phyloP scores from a whole-genome alignment of 2,888 invertebrate species.

The Euzophera pinguis region DNA sequence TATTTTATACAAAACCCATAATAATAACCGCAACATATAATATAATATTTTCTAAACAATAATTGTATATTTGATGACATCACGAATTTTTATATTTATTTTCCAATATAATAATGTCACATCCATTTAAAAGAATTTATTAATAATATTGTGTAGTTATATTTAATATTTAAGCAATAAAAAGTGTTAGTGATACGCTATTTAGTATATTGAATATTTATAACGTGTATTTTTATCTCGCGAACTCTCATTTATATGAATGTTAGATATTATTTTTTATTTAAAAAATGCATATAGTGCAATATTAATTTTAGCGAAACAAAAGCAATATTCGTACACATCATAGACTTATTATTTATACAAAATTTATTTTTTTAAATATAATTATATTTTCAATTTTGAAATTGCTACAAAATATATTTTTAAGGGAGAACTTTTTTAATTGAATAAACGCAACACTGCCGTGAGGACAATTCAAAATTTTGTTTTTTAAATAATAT shows the following conservation, averaged over 20 bases:
- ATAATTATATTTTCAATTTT: slow-evolving; percentile 4
- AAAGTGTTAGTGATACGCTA: slow-evolving; percentile 65
- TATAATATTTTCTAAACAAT: slow-evolving; percentile 24
- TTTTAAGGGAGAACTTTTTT: not conserved
- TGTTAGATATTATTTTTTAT: slow-evolving; percentile 16
- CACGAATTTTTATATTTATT: slow-evolving; percentile 5
- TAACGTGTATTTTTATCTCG: slow-evolving; percentile 25
- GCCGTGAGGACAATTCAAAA: slow-evolving; percentile 19
- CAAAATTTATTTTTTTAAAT: slow-evolving; percentile 1
- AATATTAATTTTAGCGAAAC: slow-evolving; percentile 64
- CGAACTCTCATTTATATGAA: slow-evolving; percentile 18
- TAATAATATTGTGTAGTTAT: slow-evolving; percentile 51
- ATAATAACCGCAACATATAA: slow-evolving; percentile 5
- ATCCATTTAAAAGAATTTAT: slow-evolving; percentile 72
- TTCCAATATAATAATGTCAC: slow-evolving; percentile 24
- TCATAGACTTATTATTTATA: slow-evolving; percentile 35
- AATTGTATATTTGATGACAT: slow-evolving; percentile 14
- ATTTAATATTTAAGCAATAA: slow-evolving; percentile 64
- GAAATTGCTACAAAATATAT: slow-evolving; percentile 1
- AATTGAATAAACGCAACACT: slow-evolving; percentile 13
- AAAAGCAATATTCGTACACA: slow-evolving; percentile 69
- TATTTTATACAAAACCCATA: slow-evolving; percentile 4
- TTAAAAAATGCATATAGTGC: slow-evolving; percentile 43
- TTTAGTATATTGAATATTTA: slow-evolving; percentile 25
- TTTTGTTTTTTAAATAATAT: slow-evolving; percentile 14